Evolutionary conservation across 1,140 invertebrate genomes (phyloP).

Genomic region (Linepithema humile): DNA sequence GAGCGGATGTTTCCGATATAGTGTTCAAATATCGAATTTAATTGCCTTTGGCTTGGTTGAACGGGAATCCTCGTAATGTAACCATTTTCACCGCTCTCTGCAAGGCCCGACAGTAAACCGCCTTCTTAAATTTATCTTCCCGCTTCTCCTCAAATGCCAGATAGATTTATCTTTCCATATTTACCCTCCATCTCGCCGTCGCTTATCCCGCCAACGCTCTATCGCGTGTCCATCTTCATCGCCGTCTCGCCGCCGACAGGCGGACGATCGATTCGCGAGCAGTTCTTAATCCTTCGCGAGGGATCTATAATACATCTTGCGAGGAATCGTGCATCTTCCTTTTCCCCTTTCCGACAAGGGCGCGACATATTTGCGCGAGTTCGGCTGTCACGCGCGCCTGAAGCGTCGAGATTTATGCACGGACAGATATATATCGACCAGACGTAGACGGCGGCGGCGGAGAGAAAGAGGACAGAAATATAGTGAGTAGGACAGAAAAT

Average conservation of each 20-base stretch:
- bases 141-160: slow-evolving; percentile 14
- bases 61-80: not conserved
- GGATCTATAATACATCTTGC: slow-evolving; percentile 57
- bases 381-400: slow-evolving; percentile 43
- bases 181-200: slow-evolving; percentile 26
- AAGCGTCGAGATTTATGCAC: slow-evolving; percentile 66
- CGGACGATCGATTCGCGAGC: slow-evolving; percentile 38
- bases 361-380: slow-evolving; percentile 66
- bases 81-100: not conserved
- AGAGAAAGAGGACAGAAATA: not conserved
- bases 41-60: not conserved
- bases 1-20: slow-evolving; percentile 5
- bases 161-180: slow-evolving; percentile 52
- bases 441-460: not conserved
- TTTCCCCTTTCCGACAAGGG: not conserved
- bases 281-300: slow-evolving; percentile 39
- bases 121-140: slow-evolving; percentile 45
- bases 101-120: not conserved
- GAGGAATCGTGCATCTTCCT: slow-evolving; percentile 58
- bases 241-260: slow-evolving; percentile 8
- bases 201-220: slow-evolving; percentile 44
- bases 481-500: slow-evolving; percentile 54
- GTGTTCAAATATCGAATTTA: not conserved
- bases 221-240: slow-evolving; percentile 55
- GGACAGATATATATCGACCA: slow-evolving; percentile 34